These are phyloP conservation scores for Poecilia velifera DNA, from an alignment of 2,797 vertebrate genomes.

Conservation along the genomic window DNA sequence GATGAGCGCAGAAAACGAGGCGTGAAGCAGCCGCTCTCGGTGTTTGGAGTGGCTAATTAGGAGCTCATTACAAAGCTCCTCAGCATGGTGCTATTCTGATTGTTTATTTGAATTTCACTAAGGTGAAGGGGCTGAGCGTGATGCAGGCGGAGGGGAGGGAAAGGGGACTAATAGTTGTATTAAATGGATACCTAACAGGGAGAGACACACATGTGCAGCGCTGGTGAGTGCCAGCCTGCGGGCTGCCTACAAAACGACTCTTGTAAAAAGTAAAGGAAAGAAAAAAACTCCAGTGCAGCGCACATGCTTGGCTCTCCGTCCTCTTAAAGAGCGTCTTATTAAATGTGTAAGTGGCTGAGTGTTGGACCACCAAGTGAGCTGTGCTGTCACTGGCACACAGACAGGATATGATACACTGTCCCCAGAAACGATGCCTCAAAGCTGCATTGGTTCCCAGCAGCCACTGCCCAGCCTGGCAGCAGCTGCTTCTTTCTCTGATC, in stretches of 20 bases:
- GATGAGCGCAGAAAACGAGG: conserved; percentile 81
- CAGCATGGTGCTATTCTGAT: conserved; percentile 76
- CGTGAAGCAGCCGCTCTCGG: conserved; percentile 77
- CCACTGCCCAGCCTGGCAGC: conserved; percentile 37
- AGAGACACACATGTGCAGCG: conserved; percentile 39
- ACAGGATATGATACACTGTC: conserved; percentile 69
- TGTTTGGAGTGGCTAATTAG: conserved; percentile 82
- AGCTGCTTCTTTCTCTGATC: neutral
- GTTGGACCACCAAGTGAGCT: conserved; percentile 76
- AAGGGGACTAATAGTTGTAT: conserved; percentile 74
- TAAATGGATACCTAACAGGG: conserved; percentile 71
- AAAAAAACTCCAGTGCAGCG: conserved; percentile 36
- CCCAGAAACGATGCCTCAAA: conserved; percentile 62
- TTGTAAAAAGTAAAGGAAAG: conserved; percentile 67
- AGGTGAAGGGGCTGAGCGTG: conserved; percentile 59
- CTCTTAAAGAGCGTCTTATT: conserved; percentile 76
- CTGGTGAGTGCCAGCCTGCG: conserved; percentile 66
- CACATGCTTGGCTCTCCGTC: conserved; percentile 69
- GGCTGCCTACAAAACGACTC: conserved; percentile 71
- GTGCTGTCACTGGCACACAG: conserved; percentile 73
- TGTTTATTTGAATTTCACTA: conserved; percentile 81
- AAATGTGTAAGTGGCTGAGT: conserved; percentile 78
- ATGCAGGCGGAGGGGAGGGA: conserved; percentile 38
- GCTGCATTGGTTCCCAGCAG: conserved; percentile 53
- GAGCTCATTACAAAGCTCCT: conserved; percentile 77